Evolutionary conservation across 2,888 invertebrate species (phyloP), one percentile per base, ranked within the genome.

Genomic region (Rhyacophila evoluta): DNA sequence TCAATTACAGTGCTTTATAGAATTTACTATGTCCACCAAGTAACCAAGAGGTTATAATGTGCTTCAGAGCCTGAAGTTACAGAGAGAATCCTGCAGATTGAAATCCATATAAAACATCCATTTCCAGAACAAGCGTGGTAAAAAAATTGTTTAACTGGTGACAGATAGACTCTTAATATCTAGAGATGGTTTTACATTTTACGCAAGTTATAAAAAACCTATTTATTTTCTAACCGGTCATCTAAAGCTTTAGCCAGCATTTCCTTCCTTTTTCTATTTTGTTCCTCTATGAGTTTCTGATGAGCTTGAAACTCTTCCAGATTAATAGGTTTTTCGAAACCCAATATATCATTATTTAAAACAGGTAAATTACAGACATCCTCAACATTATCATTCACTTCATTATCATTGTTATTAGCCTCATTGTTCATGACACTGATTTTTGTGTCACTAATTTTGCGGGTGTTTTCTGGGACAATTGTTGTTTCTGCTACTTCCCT

Each of bases 211-310:
- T n/a, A n/a, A n/a, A n/a, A n/a, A n/a, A n/a, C n/a, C n/a, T n/a
- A n/a, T n/a, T 33, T 33, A 6, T 15, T 75, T 28, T 73, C 72
- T 74, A 84, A 94, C 93, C 94, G 93, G 84, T 94, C 94, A 82
- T 93, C 93, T 72, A 95, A 89, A 10, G 94, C 94, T 86, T 92
- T 93, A 0, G 93, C 87, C 8, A 95, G 87, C 86, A 95, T 89
- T 84, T 94, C 93, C 86, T 94, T 94, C 82, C 94, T 92, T 83
- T 92, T 93, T 83, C 93, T 92, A 87, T 95, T 95, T 84, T 95
- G 94, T 85, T 95, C 95, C 85, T 95, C 94, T 85, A 95, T 94
- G 82, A 93, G 84, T 86, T 92, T 94, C 84, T 95, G 94, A 81
- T 93, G 91, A 11, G 91, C 85, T 85, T 94, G 93, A 84, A 95